Evolutionary conservation across 2,888 invertebrate species (phyloP), one percentile per base, ranked within the genome.

Genomic region (Villa cingulata): DNA sequence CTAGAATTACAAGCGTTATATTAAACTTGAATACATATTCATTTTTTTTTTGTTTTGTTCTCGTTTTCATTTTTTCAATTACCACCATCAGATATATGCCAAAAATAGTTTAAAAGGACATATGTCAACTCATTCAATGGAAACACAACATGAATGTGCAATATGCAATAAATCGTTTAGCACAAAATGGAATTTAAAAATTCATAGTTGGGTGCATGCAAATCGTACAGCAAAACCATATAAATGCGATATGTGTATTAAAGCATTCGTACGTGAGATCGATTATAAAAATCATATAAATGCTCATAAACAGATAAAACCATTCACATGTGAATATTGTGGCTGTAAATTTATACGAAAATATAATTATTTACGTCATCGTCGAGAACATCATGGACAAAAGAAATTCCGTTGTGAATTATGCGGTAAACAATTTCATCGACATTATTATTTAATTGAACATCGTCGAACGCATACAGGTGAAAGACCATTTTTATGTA

Each of bases 161-260:
- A 80, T 89, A 46, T 90, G 91, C 71, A 84, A 80, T 62, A 89
- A 88, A 64, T 75, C 80, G 29, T 90, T 90, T 71, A 83, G 85
- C 56, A 89, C 89, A 56, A 87, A 87, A 65, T 90, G 89, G 86
- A 90, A 90, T 71, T 74, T 90, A 45, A 86, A 88, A 63, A 75
- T 87, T 56, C 90, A 91, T 70, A 81, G 83, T 55, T 89, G 89
- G 89, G 87, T 86, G 44, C 90, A 91, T 70, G 83, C 83, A 48
- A 81, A 83, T 45, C 80, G 88, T 52, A 81, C 83, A 16, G 77
- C 84, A 27, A 88, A 88, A 62, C 90, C 90, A 1, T 88, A 75
- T 72, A 88, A 88, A 65, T 90, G 90, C 69, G 76, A 76, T 53
- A 75, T 81, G 56, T 90, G 90, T 67, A 84, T 84, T 58, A 83